Conservation (phyloP, 2,113 vertebrate genomes). For the Phalacrocorax aristotelis region DNA sequence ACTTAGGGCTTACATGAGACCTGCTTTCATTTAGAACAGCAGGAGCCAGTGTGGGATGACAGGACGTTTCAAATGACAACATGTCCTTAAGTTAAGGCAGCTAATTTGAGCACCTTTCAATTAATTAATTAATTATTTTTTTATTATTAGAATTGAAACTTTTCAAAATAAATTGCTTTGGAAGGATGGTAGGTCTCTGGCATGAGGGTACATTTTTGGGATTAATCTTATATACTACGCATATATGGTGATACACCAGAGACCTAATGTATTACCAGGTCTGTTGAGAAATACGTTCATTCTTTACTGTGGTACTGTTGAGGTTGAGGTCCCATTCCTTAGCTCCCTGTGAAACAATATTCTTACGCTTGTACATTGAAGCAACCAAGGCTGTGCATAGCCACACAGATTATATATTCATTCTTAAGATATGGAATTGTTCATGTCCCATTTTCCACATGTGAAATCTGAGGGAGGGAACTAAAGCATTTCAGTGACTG, state of each 20-base stretch:
- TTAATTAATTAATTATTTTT: no score
- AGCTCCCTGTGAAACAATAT: background rate
- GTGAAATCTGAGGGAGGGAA: background rate
- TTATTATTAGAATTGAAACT: background rate
- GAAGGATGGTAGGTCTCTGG: background rate
- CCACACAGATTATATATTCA: background rate
- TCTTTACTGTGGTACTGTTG: background rate
- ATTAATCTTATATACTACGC: background rate
- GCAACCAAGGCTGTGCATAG: background rate
- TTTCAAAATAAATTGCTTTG: background rate
- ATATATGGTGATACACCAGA: background rate
- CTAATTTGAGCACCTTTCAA: background rate
- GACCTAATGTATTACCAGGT: background rate
- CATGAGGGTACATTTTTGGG: background rate
- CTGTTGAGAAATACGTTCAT: background rate
- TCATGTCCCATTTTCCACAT: background rate
- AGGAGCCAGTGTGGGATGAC: background rate
- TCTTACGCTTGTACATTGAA: background rate
- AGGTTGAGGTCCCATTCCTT: background rate
- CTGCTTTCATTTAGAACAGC: background rate
- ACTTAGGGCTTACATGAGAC: background rate
- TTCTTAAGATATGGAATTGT: background rate
- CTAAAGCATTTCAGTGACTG: background rate
- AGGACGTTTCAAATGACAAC: background rate
- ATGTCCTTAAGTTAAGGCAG: background rate